phyloP scores from a whole-genome alignment of 2,888 invertebrate species.

The Eugnorisma glareosa region DNA sequence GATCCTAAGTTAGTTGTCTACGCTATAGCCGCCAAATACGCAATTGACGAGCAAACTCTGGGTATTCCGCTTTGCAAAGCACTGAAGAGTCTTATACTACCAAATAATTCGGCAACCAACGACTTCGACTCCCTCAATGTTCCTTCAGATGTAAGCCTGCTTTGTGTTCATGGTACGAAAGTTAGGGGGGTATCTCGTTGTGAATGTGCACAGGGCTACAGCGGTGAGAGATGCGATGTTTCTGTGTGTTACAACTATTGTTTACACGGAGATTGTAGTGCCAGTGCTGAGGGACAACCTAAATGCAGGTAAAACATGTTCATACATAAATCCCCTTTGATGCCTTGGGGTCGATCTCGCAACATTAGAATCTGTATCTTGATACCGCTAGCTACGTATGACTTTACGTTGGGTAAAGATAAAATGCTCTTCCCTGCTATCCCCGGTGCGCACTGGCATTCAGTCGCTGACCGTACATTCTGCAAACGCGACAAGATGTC shows the following conservation, averaged over 20 bases:
- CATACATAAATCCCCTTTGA: not conserved
- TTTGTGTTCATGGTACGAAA: slow-evolving; percentile 58
- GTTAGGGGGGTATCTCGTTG: not conserved
- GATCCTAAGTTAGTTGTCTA: not conserved
- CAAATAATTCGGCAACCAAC: not conserved
- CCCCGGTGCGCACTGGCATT: not conserved
- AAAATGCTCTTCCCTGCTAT: not conserved
- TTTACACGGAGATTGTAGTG: slow-evolving; percentile 11
- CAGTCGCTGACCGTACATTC: not conserved
- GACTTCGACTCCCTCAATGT: not conserved
- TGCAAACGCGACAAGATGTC: not conserved
- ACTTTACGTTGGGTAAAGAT: not conserved
- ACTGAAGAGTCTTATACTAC: not conserved
- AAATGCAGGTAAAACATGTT: not conserved
- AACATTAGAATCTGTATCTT: not conserved
- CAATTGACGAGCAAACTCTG: not conserved
- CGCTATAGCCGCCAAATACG: not conserved
- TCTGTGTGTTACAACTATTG: slow-evolving; percentile 12
- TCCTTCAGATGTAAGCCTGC: not conserved
- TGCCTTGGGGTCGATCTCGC: not conserved
- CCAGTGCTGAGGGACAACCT: not conserved
- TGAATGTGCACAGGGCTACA: not conserved
- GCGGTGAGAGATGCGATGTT: not conserved
- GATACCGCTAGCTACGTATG: not conserved
- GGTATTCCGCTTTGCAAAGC: not conserved